phyloP scores from a whole-genome alignment of 1,140 invertebrate species.

The Drosophila ohnishii region DNA sequence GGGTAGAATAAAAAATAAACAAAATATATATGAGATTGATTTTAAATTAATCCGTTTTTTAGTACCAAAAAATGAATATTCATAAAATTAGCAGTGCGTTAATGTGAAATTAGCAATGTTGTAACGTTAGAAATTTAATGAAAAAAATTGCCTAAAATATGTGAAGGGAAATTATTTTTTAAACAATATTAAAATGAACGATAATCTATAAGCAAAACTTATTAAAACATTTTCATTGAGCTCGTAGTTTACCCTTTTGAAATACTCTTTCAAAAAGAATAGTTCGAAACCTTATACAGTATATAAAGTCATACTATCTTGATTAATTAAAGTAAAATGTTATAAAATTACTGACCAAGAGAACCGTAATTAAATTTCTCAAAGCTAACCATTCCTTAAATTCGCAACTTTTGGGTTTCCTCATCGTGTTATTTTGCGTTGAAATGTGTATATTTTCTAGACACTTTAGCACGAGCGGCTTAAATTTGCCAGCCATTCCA shows the following conservation, averaged over 20 bases:
- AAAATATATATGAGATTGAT: background rate
- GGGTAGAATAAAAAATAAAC: background rate
- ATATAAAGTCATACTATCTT: too few species aligned
- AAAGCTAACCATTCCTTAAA: background rate
- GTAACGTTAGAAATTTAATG: background rate
- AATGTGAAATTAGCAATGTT: background rate
- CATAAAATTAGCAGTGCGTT: background rate
- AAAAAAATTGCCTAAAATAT: too few species aligned
- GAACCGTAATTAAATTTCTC: background rate
- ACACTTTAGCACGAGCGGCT: background rate
- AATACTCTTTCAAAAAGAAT: too few species aligned
- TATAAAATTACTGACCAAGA: background rate
- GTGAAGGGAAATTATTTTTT: too few species aligned
- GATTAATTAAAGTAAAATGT: too few species aligned
- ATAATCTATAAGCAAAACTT: too few species aligned
- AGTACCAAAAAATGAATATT: background rate
- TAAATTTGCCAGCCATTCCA: constrained; percentile 18
- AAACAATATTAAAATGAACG: too few species aligned
- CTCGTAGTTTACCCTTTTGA: too few species aligned
- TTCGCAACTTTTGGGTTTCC: background rate
- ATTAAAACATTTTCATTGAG: too few species aligned
- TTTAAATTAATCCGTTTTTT: background rate
- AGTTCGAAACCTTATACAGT: too few species aligned
- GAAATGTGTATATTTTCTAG: background rate
- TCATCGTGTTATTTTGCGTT: background rate